Evolutionary conservation across 2,888 invertebrate genomes (phyloP).

Genomic region (Volucella inflata): DNA sequence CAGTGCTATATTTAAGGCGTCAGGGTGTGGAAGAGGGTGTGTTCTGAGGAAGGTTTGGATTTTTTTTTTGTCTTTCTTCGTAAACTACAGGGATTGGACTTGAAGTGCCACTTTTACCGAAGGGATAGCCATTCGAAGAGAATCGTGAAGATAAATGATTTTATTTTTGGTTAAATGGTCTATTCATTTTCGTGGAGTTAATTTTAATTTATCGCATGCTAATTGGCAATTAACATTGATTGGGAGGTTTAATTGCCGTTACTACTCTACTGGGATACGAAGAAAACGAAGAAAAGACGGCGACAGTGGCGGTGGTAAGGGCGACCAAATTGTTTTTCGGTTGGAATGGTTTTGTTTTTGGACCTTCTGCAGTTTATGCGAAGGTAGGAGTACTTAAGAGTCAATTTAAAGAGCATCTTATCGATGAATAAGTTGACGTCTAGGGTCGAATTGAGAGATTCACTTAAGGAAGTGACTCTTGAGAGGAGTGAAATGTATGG

Average conservation of each 20-base stretch:
- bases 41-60: too few relatives aligned
- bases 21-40: background rate
- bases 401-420: background rate
- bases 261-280: conserved; percentile 13
- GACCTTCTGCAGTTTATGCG: background rate
- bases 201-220: conserved; percentile 72
- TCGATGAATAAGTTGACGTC: conserved; percentile 37
- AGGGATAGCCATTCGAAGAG: background rate
- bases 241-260: conserved; percentile 59
- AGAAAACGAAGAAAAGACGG: background rate
- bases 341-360: background rate
- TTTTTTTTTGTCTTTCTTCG: background rate
- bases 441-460: conserved; percentile 55
- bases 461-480: conserved; percentile 28
- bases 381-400: background rate
- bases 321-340: background rate
- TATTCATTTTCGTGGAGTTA: conserved; percentile 53
- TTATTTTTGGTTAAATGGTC: conserved; percentile 57
- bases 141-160: conserved; percentile 52
- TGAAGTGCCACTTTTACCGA: background rate
- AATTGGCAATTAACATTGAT: conserved; percentile 73
- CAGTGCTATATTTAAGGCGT: background rate
- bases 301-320: conserved; percentile 11
- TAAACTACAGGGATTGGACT: background rate
- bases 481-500: conserved; percentile 18